These are phyloP conservation scores for Agriopis marginaria DNA, from an alignment of 2,888 invertebrate genomes.

Conservation along the genomic window DNA sequence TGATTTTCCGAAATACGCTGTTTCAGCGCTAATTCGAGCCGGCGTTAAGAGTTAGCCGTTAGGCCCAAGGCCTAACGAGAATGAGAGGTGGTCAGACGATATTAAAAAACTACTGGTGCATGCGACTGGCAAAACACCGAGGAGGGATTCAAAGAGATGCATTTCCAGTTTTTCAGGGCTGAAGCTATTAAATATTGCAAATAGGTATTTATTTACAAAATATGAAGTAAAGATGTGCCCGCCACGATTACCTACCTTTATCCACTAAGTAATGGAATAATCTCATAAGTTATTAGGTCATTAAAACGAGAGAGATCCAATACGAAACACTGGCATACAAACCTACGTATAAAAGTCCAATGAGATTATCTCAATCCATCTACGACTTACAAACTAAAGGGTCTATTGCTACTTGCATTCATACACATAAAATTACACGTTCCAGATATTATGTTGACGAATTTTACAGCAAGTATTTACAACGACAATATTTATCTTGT, in stretches of 20 bases:
- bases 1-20: too few relatives aligned
- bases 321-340: constrained; percentile 65
- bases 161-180: not conserved
- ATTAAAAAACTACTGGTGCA: not conserved
- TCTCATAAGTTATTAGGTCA: constrained; percentile 70
- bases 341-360: constrained; percentile 48
- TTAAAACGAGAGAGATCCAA: constrained; percentile 77
- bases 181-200: not conserved
- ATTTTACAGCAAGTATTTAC: constrained; percentile 12
- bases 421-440: constrained; percentile 6
- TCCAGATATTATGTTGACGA: not conserved
- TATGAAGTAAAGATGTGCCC: constrained; percentile 18
- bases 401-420: constrained; percentile 12
- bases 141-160: too few relatives aligned
- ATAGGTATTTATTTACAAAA: constrained; percentile 11
- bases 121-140: not conserved
- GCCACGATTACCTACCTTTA: constrained; percentile 67
- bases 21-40: too few relatives aligned
- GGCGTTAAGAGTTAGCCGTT: too few relatives aligned
- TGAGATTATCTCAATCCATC: constrained; percentile 20
- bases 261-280: constrained; percentile 82
- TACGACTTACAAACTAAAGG: constrained; percentile 23
- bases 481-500: not conserved
- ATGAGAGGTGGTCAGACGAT: not conserved
- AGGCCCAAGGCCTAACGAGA: not conserved